Evolutionary conservation across 1,140 invertebrate genomes (phyloP).

Genomic region (Brachionus plicatilis): DNA sequence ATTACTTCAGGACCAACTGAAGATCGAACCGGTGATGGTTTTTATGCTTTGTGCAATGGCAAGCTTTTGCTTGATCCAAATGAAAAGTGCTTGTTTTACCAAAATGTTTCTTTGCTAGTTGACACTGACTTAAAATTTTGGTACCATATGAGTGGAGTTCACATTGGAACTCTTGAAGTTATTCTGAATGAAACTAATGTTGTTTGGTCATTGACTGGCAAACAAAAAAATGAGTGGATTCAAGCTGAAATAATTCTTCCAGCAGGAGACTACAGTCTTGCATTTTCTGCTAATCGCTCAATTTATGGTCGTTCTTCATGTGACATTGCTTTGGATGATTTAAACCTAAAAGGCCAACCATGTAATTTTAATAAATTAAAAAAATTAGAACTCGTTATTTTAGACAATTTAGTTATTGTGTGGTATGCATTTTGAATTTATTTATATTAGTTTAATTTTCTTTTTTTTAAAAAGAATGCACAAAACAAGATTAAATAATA

Average conservation of each 20-base stretch:
- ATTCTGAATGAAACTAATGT: background rate
- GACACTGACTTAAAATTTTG: constrained; percentile 16
- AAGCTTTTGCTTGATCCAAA: background rate
- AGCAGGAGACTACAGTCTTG: background rate
- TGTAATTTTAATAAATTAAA: background rate
- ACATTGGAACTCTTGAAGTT: background rate
- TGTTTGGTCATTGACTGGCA: background rate
- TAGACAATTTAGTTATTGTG: too few species aligned
- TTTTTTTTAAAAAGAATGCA: too few species aligned
- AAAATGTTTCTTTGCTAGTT: background rate
- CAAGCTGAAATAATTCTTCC: background rate
- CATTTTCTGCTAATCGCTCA: constrained; percentile 16
- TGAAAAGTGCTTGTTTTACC: background rate
- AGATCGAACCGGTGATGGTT: background rate
- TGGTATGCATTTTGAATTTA: background rate
- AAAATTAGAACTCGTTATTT: too few species aligned
- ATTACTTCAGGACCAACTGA: background rate
- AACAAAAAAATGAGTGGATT: constrained; percentile 27
- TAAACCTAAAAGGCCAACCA: background rate
- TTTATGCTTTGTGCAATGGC: constrained; percentile 5
- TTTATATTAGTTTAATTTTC: too few species aligned
- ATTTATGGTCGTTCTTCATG: background rate
- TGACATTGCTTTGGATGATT: constrained; percentile 17
- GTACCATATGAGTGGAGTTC: background rate
- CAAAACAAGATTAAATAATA: too few species aligned